Base-by-base conservation (phyloP, 2,888 invertebrate genomes). In the Dryobota labecula region DNA sequence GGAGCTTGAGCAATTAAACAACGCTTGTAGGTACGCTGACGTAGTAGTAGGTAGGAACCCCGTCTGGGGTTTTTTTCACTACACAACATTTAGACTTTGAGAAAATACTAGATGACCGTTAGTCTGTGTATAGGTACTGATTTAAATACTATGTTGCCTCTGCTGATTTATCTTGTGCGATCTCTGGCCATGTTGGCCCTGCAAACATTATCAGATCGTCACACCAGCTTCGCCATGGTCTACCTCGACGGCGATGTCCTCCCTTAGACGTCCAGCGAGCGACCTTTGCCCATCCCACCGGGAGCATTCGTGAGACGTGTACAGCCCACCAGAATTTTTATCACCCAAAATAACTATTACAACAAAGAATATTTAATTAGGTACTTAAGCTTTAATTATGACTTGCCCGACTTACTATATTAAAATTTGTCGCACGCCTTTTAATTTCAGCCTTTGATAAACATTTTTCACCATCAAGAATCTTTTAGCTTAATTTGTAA, bases 371-470 rank as follows among this genome's bases (percentile, higher is more conserved):
- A 57, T 2, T 9, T 6, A 36, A 54, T 1, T 30, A 9, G 4
- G 9, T 18, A 24, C 18, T 18, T 11, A 7, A 41, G 38, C 13
- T 13, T 27, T 41, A 58, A 30, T 20, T 41, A 41, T 13, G 20
- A 24, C 6, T 38, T 24, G 24, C 24, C 58, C 11, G 11, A 24
- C 30, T 65, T 56, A 18, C 2, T 0, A 47, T 20, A 45, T 38
- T 7, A 57, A 58, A 57, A 54, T 11, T 7, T 4, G 41, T 53
- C 45, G 4, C 30, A 41, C 20, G 18, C 51, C 24, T 70, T 76
- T 64, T 76, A 70, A 70, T 67, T 41, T 41, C 15, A 11, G 11
- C n/a, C 41, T 27, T 43, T 30, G 20, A 66, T 24, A 2, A 58
- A 38, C 2, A 49, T 51, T 66, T 49, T 45, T 70, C 33, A 53